Percentiles rank a stretch among this genome's conserved stretches.
Conservation (phyloP, 2,888 invertebrate genomes). For the Aquatica leii region DNA sequence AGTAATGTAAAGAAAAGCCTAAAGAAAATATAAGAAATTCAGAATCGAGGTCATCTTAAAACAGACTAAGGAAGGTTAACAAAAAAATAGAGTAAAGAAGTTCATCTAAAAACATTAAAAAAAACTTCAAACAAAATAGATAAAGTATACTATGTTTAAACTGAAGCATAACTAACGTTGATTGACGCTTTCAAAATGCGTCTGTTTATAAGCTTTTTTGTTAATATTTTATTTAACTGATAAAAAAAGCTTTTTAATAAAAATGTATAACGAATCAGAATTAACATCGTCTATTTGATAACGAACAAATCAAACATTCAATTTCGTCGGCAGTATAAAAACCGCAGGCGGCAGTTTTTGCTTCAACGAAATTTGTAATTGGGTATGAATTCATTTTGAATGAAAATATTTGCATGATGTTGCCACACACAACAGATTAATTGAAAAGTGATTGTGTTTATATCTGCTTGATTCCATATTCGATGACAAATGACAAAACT, state of each 20-base stretch:
- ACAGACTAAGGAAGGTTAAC: constrained; percentile 23
- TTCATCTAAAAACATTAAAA: constrained; percentile 14
- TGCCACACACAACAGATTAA: constrained; percentile 43
- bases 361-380: constrained; percentile 32
- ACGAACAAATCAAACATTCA: constrained; percentile 34
- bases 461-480: constrained; percentile 23
- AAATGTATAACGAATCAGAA: constrained; percentile 19
- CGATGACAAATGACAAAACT: constrained; percentile 29
- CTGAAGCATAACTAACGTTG: neutral
- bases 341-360: constrained; percentile 31
- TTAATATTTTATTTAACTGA: neutral
- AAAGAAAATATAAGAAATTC: constrained; percentile 45
- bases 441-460: constrained; percentile 39
- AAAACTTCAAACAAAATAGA: neutral
- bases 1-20: constrained; percentile 43
- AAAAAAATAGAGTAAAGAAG: constrained; percentile 28
- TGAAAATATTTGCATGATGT: constrained; percentile 46
- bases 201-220: constrained; percentile 5
- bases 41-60: constrained; percentile 44
- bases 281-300: constrained; percentile 33
- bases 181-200: constrained; percentile 27
- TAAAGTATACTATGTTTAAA: constrained; percentile 1
- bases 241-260: neutral
- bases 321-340: constrained; percentile 35
- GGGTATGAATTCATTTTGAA: constrained; percentile 46